phyloP scores from a whole-genome alignment of 2,797 vertebrate genomes.

The Gephyroberyx darwinii region DNA sequence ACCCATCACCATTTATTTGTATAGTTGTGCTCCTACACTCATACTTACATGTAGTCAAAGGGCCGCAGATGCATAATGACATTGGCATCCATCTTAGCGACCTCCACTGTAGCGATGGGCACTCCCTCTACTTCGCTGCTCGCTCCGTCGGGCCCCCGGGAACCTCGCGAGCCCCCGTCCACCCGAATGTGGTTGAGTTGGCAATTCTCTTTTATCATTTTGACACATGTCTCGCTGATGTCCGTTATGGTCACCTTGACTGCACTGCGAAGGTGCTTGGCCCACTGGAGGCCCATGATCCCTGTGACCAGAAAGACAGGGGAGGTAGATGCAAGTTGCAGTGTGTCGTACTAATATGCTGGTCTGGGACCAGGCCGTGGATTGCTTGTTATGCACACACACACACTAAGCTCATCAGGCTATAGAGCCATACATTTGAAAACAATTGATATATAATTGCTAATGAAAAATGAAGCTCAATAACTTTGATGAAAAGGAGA shows the following conservation, averaged over 20 bases:
- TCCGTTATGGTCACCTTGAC: conserved; percentile 96
- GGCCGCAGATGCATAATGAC: conserved; percentile 94
- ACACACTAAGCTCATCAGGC: not conserved
- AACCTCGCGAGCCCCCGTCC: conserved; percentile 70
- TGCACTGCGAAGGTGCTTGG: conserved; percentile 89
- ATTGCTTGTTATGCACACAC: not conserved
- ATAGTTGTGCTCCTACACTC: not conserved
- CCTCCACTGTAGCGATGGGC: conserved; percentile 84
- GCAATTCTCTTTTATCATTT: conserved; percentile 95
- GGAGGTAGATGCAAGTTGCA: not conserved
- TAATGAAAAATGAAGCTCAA: not conserved
- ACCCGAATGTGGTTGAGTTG: conserved; percentile 91
- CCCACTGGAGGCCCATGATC: conserved; percentile 98
- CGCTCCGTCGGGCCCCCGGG: conserved; percentile 74
- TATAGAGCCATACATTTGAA: not conserved
- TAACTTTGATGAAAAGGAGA: not conserved
- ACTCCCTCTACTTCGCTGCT: conserved; percentile 60
- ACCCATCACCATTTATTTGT: too few relatives aligned
- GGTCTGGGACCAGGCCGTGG: not conserved
- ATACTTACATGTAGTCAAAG: conserved; percentile 96
- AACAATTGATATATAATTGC: not conserved
- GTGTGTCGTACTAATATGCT: not conserved
- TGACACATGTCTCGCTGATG: conserved; percentile 90
- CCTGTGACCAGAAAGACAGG: conserved; percentile 74
- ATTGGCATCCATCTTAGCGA: conserved; percentile 97